phyloP scores from a whole-genome alignment of 2,113 vertebrate species.

The Mesembrinibis cayennensis region DNA sequence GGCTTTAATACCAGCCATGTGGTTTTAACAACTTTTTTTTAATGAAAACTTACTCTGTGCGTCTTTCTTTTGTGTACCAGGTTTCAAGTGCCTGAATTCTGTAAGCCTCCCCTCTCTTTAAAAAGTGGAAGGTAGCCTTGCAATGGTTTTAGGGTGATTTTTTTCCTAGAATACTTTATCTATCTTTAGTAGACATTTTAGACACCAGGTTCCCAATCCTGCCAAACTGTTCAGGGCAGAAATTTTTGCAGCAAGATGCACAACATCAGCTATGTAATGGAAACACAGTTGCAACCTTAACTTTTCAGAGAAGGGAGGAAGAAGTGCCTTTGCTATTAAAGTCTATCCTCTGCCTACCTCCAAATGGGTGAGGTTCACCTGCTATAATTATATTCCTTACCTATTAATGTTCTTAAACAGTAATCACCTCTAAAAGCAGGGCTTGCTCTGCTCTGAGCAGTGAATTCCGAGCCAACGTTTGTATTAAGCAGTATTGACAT shows the following conservation, averaged over 20 bases:
- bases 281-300: neutral
- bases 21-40: neutral
- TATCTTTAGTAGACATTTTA: neutral
- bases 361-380: neutral
- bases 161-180: neutral
- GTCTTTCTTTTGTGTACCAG: neutral
- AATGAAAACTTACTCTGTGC: neutral
- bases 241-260: neutral
- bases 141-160: neutral
- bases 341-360: neutral
- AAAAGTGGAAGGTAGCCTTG: neutral
- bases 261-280: neutral
- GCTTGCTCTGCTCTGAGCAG: neutral
- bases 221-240: neutral
- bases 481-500: constrained; percentile 78
- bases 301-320: neutral
- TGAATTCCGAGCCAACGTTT: constrained; percentile 44
- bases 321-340: neutral
- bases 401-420: neutral
- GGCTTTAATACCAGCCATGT: neutral
- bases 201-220: neutral
- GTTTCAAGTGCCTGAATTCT: neutral
- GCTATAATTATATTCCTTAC: neutral
- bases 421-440: neutral
- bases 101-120: neutral